Percentiles rank a stretch among this genome's conserved stretches.
Evolutionary conservation across 2,113 vertebrate species (phyloP).

Genomic region (Platysternon megacephalum): DNA sequence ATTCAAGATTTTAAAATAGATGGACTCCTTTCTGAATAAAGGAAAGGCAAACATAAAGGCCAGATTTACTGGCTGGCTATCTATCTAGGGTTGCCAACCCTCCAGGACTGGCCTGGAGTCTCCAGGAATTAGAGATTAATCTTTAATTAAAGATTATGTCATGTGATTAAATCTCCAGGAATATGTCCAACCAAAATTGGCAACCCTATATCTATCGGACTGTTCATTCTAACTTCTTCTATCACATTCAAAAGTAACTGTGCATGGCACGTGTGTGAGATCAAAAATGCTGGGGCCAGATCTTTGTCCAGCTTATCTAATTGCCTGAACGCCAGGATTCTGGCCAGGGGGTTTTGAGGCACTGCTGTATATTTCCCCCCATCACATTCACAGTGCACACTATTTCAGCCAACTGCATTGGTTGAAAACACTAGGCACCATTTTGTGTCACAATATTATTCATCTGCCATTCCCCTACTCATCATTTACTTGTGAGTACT

Average conservation of each 20-base stretch:
- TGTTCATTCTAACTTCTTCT: slow-evolving; percentile 9
- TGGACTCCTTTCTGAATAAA: not conserved
- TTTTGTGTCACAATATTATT: slow-evolving; percentile 51
- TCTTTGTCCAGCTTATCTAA: too few relatives aligned
- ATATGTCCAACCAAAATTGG: too few relatives aligned
- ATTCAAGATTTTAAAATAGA: not conserved
- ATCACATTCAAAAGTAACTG: not conserved
- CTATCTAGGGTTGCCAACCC: too few relatives aligned
- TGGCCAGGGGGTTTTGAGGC: not conserved
- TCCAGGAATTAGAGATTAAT: too few relatives aligned
- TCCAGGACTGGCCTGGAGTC: too few relatives aligned
- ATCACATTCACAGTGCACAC: not conserved
- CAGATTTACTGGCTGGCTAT: not conserved
- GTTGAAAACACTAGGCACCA: slow-evolving; percentile 30
- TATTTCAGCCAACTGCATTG: slow-evolving; percentile 41
- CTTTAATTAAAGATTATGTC: too few relatives aligned
- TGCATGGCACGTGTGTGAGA: not conserved
- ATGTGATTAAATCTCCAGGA: too few relatives aligned
- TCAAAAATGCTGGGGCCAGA: not conserved
- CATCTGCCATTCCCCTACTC: slow-evolving; percentile 26
- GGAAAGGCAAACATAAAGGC: not conserved
- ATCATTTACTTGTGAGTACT: slow-evolving; percentile 35
- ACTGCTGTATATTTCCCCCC: not conserved
- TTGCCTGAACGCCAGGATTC: not conserved
- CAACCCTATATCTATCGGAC: not conserved